Conservation (phyloP, 2,797 vertebrate genomes). For the Hephaestus fuliginosus region DNA sequence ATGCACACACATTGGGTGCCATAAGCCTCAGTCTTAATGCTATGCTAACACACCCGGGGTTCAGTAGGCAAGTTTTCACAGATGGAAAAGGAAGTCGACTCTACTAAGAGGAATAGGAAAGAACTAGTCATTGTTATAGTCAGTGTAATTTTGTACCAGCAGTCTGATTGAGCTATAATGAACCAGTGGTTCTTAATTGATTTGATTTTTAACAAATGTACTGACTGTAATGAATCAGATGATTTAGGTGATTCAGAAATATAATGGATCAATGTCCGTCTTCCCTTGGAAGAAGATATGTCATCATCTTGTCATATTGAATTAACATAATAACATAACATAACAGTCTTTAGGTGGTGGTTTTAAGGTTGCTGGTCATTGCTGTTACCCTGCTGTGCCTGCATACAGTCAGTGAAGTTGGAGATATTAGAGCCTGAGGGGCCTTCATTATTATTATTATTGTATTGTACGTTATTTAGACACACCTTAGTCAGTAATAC, state of each 20-base stretch:
- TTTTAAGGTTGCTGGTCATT: background rate
- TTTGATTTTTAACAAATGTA: background rate
- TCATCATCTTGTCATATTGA: background rate
- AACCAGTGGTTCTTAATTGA: background rate
- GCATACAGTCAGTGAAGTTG: background rate
- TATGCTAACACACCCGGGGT: background rate
- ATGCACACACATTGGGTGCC: conserved; percentile 31
- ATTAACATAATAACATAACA: background rate
- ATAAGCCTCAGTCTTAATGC: conserved; percentile 20
- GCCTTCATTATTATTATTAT: no score
- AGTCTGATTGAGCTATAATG: background rate
- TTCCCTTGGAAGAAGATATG: background rate
- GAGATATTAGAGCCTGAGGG: no score
- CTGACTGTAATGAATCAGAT: background rate
- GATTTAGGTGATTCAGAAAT: background rate
- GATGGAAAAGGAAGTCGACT: background rate
- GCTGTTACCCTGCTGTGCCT: background rate
- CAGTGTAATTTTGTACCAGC: background rate
- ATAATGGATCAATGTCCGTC: background rate
- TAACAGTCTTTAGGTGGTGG: no score
- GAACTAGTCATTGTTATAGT: background rate
- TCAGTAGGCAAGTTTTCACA: background rate
- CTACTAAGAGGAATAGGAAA: background rate
- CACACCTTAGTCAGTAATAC: background rate
- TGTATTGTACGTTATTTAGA: background rate